phyloP scores from a whole-genome alignment of 2,113 vertebrate species.

The Xenopus laevis region DNA sequence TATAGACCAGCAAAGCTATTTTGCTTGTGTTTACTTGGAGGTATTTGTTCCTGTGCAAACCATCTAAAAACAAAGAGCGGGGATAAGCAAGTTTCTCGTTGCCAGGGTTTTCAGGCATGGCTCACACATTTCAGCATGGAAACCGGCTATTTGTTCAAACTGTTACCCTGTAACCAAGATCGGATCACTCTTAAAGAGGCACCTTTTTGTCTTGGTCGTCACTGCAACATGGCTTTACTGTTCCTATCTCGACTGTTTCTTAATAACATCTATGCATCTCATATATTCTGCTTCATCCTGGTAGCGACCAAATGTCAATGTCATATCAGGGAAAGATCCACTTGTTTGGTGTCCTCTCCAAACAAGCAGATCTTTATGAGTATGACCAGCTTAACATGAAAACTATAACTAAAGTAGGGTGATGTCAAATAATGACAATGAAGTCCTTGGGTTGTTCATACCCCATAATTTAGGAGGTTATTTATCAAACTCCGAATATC shows the following conservation, averaged over 20 bases:
- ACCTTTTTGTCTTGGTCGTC: constrained; percentile 45
- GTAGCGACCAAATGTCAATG: no score
- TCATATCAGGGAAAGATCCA: no score
- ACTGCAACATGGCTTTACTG: constrained; percentile 39
- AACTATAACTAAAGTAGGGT: no score
- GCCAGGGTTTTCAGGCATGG: constrained; percentile 70
- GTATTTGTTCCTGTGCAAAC: constrained; percentile 72
- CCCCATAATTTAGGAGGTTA: no score
- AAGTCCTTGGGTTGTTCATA: no score
- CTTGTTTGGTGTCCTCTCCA: no score
- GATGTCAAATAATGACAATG: no score
- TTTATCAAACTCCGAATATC: no score
- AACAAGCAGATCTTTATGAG: no score
- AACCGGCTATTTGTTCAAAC: constrained; percentile 74
- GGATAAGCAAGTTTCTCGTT: constrained; percentile 56
- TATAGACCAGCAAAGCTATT: constrained; percentile 62
- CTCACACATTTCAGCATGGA: constrained; percentile 69
- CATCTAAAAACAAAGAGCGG: constrained; percentile 70
- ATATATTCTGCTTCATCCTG: no score
- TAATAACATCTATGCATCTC: no score
- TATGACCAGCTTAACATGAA: no score
- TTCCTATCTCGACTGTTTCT: constrained; percentile 22
- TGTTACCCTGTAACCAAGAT: constrained; percentile 64
- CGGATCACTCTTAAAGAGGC: constrained; percentile 65
- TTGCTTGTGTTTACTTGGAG: constrained; percentile 68